Evolutionary conservation across 1,140 invertebrate genomes (phyloP), one percentile per base, ranked within the genome.

Genomic region (Drosophila nannoptera): DNA sequence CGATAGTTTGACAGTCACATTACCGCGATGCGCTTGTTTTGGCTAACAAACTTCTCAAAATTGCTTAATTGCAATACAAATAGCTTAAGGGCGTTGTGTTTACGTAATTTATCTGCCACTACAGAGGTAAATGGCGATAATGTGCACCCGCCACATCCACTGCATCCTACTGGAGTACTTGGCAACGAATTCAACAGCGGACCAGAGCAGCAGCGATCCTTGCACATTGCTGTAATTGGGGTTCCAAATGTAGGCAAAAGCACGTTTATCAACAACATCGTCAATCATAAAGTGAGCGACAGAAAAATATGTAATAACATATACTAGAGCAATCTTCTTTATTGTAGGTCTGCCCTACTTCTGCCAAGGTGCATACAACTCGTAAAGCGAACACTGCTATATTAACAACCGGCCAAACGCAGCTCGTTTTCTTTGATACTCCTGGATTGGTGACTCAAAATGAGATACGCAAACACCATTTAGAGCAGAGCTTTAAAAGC

Each of bases 201-300:
- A 11, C 16, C 43, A 0, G n/a, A 45, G 14, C 46, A 72, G n/a
- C 78, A 91, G 33, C 93, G 91, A 87, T 83, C 94, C 9, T 90
- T 98, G 7, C 94, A 94, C 90, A 93, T 98, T 32, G 95, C 97
- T 5, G 93, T 99, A 32, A 92, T 99, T 69, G 97, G 97, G 7
- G 90, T 94, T 11, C 97, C 97, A 14, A 99, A 99, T 92, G 93
- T 93, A 64, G 97, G 97, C 43, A 99, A 99, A 90, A 98, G 97
- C 90, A 98, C 97, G 1, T 90, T 99, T 4, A 94, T 97, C 35
- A 99, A 99, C 91, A 91, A 93, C 82, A 91, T 99, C 29, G 91
- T 96, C 40, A 92, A 94, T 48, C 93, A 95, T 90, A 94, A 93
- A 87, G 96, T 97, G 91, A 90, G 87, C 3, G 22, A 80, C n/a